Conservation (phyloP, 2,797 vertebrate species). For the Clarias fuscus region DNA sequence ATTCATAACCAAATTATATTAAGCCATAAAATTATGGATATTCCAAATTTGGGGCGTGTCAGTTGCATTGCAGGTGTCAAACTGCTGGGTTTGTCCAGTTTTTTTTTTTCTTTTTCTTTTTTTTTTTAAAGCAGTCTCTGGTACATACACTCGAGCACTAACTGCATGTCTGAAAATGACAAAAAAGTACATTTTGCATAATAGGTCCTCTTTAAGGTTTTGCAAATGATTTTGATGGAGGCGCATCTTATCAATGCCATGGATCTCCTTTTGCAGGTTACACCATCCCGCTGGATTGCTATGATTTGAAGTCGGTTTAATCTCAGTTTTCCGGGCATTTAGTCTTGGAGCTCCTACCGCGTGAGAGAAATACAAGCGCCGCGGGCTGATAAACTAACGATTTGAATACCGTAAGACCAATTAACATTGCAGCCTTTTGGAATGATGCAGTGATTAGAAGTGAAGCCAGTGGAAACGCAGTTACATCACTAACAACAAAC, state of each 20-base stretch:
- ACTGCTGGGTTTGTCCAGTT: too few species aligned
- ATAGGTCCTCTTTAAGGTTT: not conserved
- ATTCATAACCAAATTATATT: too few species aligned
- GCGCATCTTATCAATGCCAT: not conserved
- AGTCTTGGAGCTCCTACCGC: not conserved
- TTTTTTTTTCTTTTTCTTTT: too few species aligned
- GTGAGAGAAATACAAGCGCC: not conserved
- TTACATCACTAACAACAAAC: constrained; percentile 56
- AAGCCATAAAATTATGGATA: too few species aligned
- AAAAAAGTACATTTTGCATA: too few species aligned
- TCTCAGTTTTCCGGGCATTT: not conserved
- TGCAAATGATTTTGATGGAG: not conserved
- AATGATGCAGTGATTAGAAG: not conserved
- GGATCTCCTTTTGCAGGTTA: not conserved
- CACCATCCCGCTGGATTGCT: not conserved
- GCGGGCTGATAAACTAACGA: not conserved
- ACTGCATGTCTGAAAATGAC: too few species aligned
- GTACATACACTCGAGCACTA: too few species aligned
- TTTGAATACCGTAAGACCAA: not conserved
- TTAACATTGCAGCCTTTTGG: not conserved
- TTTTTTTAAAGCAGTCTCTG: too few species aligned
- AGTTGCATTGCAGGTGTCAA: too few species aligned
- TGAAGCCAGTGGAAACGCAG: not conserved
- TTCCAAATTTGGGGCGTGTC: too few species aligned
- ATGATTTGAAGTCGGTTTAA: not conserved